Conservation (phyloP, 2,888 invertebrate genomes). For the Erannis defoliaria region DNA sequence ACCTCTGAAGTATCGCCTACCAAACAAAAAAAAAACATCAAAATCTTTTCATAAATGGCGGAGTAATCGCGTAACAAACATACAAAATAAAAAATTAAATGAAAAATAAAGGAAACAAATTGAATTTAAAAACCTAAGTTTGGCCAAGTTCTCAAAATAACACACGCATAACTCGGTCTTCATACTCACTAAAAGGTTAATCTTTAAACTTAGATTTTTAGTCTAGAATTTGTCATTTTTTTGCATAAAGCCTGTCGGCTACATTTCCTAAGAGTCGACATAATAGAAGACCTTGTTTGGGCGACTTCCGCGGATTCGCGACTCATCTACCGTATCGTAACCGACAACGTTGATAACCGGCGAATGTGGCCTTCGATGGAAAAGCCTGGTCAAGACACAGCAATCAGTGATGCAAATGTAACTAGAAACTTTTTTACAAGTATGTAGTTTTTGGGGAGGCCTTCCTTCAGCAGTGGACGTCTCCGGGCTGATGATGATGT, state of each 20-base stretch:
- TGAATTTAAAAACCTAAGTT: too few relatives aligned
- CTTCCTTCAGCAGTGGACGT: too few relatives aligned
- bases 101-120: too few relatives aligned
- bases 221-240: neutral
- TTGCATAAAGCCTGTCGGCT: constrained; percentile 8
- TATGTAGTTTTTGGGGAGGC: too few relatives aligned
- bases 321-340: constrained; percentile 51
- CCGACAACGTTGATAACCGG: constrained; percentile 33
- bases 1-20: too few relatives aligned
- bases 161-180: too few relatives aligned
- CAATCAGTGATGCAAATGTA: neutral
- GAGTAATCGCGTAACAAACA: too few relatives aligned
- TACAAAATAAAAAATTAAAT: too few relatives aligned
- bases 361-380: constrained; percentile 15
- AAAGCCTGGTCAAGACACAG: neutral
- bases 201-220: neutral
- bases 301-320: constrained; percentile 34
- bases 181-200: neutral
- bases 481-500: too few relatives aligned
- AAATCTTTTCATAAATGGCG: too few relatives aligned
- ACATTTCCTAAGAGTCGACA: constrained; percentile 49
- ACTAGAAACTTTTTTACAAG: too few relatives aligned
- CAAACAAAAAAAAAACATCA: too few relatives aligned
- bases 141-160: neutral
- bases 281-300: constrained; percentile 54